Conservation (phyloP, 1,140 invertebrate genomes). For the Zophobas morio region DNA sequence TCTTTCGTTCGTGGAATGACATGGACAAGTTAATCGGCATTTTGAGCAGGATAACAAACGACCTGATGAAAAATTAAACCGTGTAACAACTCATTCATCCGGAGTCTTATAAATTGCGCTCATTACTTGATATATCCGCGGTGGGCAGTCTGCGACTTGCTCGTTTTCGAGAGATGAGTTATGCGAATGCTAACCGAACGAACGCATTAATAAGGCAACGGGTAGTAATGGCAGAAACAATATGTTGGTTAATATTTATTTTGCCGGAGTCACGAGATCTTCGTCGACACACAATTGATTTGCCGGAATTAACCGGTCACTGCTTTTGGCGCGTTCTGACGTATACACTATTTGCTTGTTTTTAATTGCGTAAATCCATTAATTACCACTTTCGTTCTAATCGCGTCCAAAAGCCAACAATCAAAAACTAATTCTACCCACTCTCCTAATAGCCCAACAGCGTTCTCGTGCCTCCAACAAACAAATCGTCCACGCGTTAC, state of each 20-base stretch:
- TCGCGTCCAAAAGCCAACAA: slow-evolving; percentile 19
- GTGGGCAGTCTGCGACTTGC: slow-evolving; percentile 1
- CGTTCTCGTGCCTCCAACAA: slow-evolving; percentile 40
- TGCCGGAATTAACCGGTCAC: not conserved
- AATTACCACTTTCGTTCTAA: slow-evolving; percentile 5
- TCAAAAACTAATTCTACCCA: slow-evolving; percentile 27
- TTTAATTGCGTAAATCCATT: slow-evolving; percentile 26
- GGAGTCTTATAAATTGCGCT: slow-evolving; percentile 60
- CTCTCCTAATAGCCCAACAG: slow-evolving; percentile 15
- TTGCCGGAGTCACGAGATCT: too few species aligned
- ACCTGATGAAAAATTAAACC: slow-evolving; percentile 62
- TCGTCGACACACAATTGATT: too few species aligned
- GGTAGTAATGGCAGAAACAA: too few species aligned
- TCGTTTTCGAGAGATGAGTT: slow-evolving; percentile 1
- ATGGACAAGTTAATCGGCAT: slow-evolving; percentile 61
- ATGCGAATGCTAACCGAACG: not conserved
- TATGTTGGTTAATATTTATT: too few species aligned
- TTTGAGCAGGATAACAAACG: slow-evolving; percentile 59
- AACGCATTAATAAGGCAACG: not conserved
- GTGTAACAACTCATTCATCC: slow-evolving; percentile 62
- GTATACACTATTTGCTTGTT: not conserved
- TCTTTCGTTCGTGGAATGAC: slow-evolving; percentile 55
- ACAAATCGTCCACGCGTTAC: slow-evolving; percentile 33
- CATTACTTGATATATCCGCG: slow-evolving; percentile 57
- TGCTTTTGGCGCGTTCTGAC: too few species aligned